Evolutionary conservation across 2,113 vertebrate species (phyloP).

Genomic region (Burhinus oedicnemus): DNA sequence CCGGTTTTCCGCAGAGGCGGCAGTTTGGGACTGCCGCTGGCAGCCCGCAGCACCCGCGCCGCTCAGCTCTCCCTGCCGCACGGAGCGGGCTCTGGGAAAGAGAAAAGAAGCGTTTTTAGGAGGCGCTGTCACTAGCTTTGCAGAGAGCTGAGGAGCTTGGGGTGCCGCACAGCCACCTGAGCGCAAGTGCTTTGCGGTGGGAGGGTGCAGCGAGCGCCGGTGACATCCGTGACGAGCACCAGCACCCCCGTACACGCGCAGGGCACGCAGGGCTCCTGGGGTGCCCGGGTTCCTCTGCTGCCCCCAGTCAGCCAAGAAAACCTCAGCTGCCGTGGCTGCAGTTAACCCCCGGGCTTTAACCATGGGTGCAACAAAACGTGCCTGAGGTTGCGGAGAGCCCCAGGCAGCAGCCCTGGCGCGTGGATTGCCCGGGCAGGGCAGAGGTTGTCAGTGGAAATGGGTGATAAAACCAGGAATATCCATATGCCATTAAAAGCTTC

Average conservation of each 20-base stretch:
- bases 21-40: neutral
- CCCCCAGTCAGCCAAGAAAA: accelerated
- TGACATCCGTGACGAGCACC: accelerated
- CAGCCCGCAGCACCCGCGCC: neutral
- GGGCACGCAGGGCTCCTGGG: neutral
- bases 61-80: neutral
- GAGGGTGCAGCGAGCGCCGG: neutral
- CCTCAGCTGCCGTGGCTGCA: neutral
- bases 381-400: neutral
- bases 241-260: accelerated
- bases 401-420: no score
- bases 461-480: neutral
- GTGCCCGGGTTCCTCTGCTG: neutral
- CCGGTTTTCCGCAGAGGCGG: neutral
- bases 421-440: neutral
- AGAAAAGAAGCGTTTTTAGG: neutral
- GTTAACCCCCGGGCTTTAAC: no score
- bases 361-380: no score
- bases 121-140: neutral
- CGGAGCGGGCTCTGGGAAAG: neutral
- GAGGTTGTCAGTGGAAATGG: no score
- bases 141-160: neutral
- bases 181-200: neutral
- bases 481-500: neutral
- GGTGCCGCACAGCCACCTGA: neutral